These are phyloP conservation scores for Drosophila mauritiana DNA, from an alignment of 1,140 invertebrate genomes.

Conservation along the genomic window DNA sequence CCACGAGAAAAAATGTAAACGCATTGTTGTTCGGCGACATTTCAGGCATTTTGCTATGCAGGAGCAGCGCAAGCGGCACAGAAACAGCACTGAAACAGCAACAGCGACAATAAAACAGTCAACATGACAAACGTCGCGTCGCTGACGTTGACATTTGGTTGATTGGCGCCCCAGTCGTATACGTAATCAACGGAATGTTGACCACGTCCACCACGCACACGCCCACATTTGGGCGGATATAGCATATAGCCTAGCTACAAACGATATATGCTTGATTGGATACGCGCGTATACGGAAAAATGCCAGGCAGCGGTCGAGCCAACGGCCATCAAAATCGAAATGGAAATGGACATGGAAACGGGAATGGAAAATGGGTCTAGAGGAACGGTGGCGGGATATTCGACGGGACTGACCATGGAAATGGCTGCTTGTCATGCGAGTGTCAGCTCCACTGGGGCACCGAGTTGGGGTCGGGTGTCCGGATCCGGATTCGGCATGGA, in stretches of 20 bases:
- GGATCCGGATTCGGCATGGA: conserved; percentile 34
- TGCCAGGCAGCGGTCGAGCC: conserved; percentile 39
- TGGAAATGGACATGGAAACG: conserved; percentile 22
- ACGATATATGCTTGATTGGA: conserved; percentile 81
- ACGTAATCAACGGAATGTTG: conserved; percentile 83
- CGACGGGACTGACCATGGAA: conserved; percentile 58
- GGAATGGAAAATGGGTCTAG: conserved; percentile 27
- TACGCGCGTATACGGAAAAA: conserved; percentile 81
- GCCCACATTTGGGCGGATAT: conserved; percentile 15
- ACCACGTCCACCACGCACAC: conserved; percentile 75
- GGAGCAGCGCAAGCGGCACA: conserved; percentile 17
- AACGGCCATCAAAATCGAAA: conserved; percentile 61
- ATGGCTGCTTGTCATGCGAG: conserved; percentile 77
- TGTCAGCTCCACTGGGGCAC: conserved; percentile 47
- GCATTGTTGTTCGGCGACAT: conserved; percentile 69
- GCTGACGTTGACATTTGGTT: conserved; percentile 78
- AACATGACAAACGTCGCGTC: conserved; percentile 56
- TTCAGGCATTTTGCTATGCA: conserved; percentile 59
- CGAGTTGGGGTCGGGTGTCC: conserved; percentile 7
- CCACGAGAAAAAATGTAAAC: conserved; percentile 76
- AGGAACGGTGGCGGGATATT: conserved; percentile 2
- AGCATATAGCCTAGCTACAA: conserved; percentile 38
- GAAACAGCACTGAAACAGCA: conserved; percentile 29
- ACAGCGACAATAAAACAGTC: conserved; percentile 59
- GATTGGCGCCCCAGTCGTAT: conserved; percentile 82